Conservation (phyloP, 2,888 invertebrate genomes). For the Nezara viridula region DNA sequence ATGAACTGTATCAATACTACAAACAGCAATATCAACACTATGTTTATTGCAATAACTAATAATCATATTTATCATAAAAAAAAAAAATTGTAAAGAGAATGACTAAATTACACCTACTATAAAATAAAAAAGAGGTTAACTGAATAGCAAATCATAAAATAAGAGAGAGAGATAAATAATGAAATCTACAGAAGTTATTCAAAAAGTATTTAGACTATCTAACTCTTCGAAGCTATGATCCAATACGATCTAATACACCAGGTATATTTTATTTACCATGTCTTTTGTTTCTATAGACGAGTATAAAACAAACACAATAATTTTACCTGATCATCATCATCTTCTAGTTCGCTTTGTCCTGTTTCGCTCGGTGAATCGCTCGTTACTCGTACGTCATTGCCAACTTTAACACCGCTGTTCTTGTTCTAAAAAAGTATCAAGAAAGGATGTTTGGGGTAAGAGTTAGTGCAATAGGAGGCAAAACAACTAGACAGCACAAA, state of each 20-base stretch:
- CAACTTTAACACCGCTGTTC: conserved; percentile 62
- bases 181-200: neutral
- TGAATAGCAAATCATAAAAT: neutral
- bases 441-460: conserved; percentile 45
- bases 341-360: conserved; percentile 66
- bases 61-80: neutral
- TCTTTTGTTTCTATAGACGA: neutral
- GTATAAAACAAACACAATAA: neutral
- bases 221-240: neutral
- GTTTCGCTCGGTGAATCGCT: conserved; percentile 65
- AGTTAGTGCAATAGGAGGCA: conserved; percentile 43
- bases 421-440: conserved; percentile 60
- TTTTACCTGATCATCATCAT: conserved; percentile 66
- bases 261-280: neutral
- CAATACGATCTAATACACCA: neutral
- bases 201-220: neutral
- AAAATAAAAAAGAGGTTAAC: neutral
- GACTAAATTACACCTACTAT: neutral
- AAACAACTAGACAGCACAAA: neutral
- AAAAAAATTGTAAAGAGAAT: neutral
- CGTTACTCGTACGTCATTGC: conserved; percentile 62
- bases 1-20: neutral
- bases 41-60: neutral
- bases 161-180: neutral
- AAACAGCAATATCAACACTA: neutral